These are phyloP conservation scores for Drosophila varians DNA, from an alignment of 1,140 invertebrate species.

Conservation along the genomic window DNA sequence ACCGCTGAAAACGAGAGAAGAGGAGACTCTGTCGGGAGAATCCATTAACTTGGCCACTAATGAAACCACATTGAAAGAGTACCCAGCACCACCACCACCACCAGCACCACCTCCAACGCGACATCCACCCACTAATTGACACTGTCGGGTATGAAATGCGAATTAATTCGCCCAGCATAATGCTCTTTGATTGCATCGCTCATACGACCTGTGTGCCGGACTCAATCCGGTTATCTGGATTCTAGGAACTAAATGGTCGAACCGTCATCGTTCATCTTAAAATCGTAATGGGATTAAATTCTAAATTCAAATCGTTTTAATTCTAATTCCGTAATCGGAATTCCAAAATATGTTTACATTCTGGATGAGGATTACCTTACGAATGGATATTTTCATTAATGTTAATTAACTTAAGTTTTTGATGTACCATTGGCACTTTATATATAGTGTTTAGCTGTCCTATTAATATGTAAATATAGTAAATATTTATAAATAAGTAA, in stretches of 20 bases:
- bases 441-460: no score
- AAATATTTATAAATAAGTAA: no score
- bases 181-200: conserved; percentile 11
- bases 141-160: conserved; percentile 13
- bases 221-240: background rate
- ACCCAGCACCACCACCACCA: conserved; percentile 7
- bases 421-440: no score
- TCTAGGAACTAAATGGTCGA: background rate
- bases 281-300: background rate
- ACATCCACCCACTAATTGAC: conserved; percentile 43
- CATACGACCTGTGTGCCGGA: conserved; percentile 21
- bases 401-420: no score
- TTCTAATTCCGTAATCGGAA: no score
- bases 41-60: conserved; percentile 71
- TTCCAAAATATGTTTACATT: no score
- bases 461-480: no score
- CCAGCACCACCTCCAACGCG: no score
- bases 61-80: conserved; percentile 70
- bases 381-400: no score
- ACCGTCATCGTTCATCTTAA: background rate
- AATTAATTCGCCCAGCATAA: conserved; percentile 8
- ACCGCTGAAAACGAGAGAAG: conserved; percentile 38
- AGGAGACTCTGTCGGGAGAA: background rate
- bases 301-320: no score
- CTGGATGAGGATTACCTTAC: no score